Evolutionary conservation across 1,140 invertebrate genomes (phyloP), one percentile per base, ranked within the genome.

Genomic region (Drosophila busckii): DNA sequence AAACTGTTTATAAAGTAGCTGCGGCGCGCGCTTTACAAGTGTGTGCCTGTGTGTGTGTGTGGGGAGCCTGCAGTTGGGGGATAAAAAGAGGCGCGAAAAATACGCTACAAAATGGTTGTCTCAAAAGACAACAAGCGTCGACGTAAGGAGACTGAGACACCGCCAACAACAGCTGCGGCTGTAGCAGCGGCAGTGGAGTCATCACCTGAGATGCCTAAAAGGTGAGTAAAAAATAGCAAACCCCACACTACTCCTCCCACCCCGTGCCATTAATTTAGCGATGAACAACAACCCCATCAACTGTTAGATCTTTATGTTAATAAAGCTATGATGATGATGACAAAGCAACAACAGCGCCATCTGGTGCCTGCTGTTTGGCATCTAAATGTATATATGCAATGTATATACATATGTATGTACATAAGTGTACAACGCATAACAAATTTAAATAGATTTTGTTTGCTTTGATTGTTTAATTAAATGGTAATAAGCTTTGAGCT

Each of bases 71-170:
- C 19, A 20, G 10, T 56, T 56, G 52, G 54, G 58, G 31, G 32
- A 29, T 26, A 63, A 63, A 78, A 78, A 83, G 76, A 83, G 69
- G 76, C 75, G 75, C 76, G 61, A 82, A 82, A 82, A 75, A 45
- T 75, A 70, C 40, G 65, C 67, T 41, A 71, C 61, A 80, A 86
- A 83, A 87, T 87, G 86, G 86, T 87, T 78, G 86, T 87, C 67
- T 87, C 86, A 35, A 87, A 87, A 84, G 80, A 86, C 66, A 80
- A 68, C 59, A 87, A 87, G 70, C 76, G 82, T 67, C 84, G 86
- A 55, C 75, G 75, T 45, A 82, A 82, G 75, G 75, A 82, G 31
- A 71, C 76, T 4, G 84, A 86, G 63, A 83, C 84, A 25, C 75
- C 69, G 40, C 73, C 59, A 45, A 73, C 83, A 46, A 65, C 70